Percentiles rank a stretch among this genome's conserved stretches.
These are phyloP conservation scores for Psittacula echo DNA, from an alignment of 2,797 vertebrate species.

Conservation along the genomic window DNA sequence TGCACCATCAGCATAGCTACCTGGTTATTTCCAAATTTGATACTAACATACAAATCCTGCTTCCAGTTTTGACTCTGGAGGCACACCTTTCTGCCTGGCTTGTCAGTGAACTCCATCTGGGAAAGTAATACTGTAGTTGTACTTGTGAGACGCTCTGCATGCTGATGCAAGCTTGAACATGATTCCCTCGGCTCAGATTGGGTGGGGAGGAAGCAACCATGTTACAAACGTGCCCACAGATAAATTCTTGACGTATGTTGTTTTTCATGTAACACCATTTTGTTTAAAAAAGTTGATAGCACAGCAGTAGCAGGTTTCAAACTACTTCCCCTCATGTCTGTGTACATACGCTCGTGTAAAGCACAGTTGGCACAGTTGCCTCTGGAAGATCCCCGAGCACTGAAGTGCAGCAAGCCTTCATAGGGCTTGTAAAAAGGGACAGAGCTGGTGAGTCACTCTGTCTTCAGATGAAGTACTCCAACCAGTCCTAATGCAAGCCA, in stretches of 20 bases:
- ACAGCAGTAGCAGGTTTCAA: not conserved
- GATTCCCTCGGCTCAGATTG: not conserved
- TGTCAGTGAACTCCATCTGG: not conserved
- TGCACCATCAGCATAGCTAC: not conserved
- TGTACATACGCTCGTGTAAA: no score
- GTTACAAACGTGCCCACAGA: not conserved
- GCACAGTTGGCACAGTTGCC: rapidly evolving
- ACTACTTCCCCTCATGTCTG: not conserved
- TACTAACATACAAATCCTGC: not conserved
- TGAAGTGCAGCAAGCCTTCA: not conserved
- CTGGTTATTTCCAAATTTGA: not conserved
- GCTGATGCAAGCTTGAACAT: not conserved
- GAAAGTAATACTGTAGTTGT: not conserved
- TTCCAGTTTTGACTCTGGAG: not conserved
- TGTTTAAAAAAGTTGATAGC: not conserved
- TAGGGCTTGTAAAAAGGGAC: not conserved
- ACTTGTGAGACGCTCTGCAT: not conserved
- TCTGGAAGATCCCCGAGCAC: not conserved
- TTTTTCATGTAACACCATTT: not conserved
- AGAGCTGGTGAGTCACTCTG: rapidly evolving
- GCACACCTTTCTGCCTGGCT: not conserved
- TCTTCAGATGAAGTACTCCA: not conserved
- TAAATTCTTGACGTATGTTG: not conserved
- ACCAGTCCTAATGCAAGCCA: not conserved
- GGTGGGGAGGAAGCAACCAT: not conserved